Evolutionary conservation across 2,888 invertebrate genomes (phyloP).

Genomic region (Coenonympha arcania): DNA sequence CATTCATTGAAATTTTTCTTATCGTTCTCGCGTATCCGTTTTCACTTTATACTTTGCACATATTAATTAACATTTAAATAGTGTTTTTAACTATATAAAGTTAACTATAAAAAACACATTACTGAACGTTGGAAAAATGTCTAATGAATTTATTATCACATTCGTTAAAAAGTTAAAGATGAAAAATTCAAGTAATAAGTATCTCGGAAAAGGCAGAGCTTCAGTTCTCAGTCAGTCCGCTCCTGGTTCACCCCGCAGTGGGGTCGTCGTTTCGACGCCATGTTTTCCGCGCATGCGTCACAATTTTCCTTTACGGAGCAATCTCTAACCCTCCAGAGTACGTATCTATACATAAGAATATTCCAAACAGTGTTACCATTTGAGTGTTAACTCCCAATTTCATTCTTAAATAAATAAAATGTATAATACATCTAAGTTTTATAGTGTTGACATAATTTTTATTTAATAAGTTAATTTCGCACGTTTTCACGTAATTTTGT

Average conservation of each 20-base stretch:
- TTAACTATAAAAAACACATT: background rate
- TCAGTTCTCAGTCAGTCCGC: conserved; percentile 33
- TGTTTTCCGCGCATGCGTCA: conserved; percentile 67
- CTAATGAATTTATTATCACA: too few relatives aligned
- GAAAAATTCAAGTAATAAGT: background rate
- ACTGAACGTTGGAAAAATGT: too few relatives aligned
- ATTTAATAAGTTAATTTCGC: background rate
- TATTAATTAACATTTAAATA: background rate
- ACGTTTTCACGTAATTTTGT: background rate
- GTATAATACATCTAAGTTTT: too few relatives aligned
- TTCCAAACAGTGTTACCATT: conserved; percentile 28
- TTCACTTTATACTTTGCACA: background rate
- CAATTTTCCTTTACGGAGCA: conserved; percentile 46
- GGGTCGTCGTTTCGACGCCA: conserved; percentile 59
- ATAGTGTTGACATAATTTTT: too few relatives aligned
- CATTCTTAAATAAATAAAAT: too few relatives aligned
- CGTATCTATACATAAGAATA: conserved; percentile 15
- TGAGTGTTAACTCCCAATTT: background rate
- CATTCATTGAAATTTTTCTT: background rate
- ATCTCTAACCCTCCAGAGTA: conserved; percentile 51
- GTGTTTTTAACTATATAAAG: background rate
- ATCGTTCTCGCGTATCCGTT: too few relatives aligned
- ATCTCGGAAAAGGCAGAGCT: background rate
- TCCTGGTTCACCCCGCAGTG: conserved; percentile 59
- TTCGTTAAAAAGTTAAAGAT: too few relatives aligned